These are phyloP conservation scores for Eurystomus glaucurus DNA, from an alignment of 2,797 vertebrate genomes.

Conservation along the genomic window DNA sequence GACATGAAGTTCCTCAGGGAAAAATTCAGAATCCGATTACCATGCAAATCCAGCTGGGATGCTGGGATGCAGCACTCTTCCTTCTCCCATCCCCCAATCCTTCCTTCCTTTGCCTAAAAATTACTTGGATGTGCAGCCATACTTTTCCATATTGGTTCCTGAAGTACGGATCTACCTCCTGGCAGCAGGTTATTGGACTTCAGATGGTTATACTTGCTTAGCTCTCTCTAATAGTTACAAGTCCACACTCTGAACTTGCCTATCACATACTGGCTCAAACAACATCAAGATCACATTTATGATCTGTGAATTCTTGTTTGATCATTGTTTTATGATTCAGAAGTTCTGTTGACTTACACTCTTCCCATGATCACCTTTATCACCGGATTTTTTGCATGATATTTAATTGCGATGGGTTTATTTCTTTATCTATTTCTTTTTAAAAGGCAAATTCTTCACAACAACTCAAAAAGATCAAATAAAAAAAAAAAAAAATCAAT, in stretches of 20 bases:
- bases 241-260: not conserved
- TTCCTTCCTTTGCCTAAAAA: not conserved
- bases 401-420: not conserved
- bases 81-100: not conserved
- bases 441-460: not conserved
- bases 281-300: not conserved
- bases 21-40: constrained; percentile 23
- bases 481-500: not conserved
- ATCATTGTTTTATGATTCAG: not conserved
- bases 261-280: not conserved
- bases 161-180: not conserved
- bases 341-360: not conserved
- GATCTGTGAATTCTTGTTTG: not conserved
- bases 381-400: not conserved
- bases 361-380: not conserved
- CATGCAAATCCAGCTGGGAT: not conserved
- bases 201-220: not conserved
- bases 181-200: not conserved
- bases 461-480: not conserved
- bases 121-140: not conserved
- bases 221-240: not conserved
- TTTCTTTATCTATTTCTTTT: not conserved
- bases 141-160: not conserved
- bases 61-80: not conserved
- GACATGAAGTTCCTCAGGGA: constrained; percentile 4